phyloP scores from a whole-genome alignment of 37 sponge, comb jelly and placozoan species.

The Beroe forskalii region DNA sequence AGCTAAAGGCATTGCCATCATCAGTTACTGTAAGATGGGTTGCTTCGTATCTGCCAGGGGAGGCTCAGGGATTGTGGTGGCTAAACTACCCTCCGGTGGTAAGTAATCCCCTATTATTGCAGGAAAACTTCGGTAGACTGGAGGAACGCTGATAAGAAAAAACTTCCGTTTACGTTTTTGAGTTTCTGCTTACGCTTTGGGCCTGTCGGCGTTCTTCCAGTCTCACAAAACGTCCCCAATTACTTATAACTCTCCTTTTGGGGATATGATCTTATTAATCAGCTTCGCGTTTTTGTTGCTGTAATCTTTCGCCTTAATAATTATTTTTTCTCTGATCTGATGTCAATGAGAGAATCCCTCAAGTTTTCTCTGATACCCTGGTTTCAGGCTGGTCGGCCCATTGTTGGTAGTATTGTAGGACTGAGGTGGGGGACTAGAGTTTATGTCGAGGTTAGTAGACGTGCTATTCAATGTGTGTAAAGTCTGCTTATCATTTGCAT shows the following conservation, averaged over 20 bases:
- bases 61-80: slow-evolving; percentile 69
- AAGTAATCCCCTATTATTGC: no score
- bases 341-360: no score
- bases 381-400: slow-evolving; percentile 67
- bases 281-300: no score
- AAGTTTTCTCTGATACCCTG: no score
- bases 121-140: no score
- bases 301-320: no score
- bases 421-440: slow-evolving; percentile 66
- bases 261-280: neutral
- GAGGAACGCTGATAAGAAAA: no score
- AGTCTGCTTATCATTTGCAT: no score
- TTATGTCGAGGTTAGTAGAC: slow-evolving; percentile 67
- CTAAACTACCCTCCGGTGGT: slow-evolving; percentile 61
- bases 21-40: slow-evolving; percentile 67
- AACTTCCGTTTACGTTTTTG: neutral
- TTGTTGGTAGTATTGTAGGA: slow-evolving; percentile 62
- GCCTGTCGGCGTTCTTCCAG: no score
- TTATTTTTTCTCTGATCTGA: no score
- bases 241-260: neutral
- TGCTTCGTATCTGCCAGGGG: slow-evolving; percentile 66
- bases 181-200: no score
- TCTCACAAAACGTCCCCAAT: neutral
- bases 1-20: slow-evolving; percentile 67
- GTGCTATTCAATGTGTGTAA: no score